Evolutionary conservation across 2,888 invertebrate genomes (phyloP), one percentile per base, ranked within the genome.

Genomic region (Melieria omissa): DNA sequence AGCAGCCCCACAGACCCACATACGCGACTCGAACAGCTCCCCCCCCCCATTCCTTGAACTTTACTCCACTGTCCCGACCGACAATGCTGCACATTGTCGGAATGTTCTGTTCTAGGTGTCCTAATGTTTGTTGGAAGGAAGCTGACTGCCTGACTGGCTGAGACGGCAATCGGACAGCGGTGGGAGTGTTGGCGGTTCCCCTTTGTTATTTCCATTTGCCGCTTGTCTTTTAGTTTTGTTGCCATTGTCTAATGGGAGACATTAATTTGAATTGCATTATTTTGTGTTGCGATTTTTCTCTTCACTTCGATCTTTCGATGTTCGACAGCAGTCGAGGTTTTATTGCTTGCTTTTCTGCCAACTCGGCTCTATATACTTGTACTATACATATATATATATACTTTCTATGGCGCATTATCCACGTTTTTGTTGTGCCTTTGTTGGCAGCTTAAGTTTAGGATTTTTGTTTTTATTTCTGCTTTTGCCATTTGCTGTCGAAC

Each of bases 211-310:
- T 44, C 44, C n/a, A 61, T 41, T 61, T 10, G 44, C n/a, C 3
- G 4, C n/a, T 44, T 42, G 41, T n/a, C 12, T 44, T 10, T 41
- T 14, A 44, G 10, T 44, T 12, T 60, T 60, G n/a, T 60, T 60
- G 42, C n/a, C 42, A 12, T 52, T 61, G 14, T 61, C 42, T 70
- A 70, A 64, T 64, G 55, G 70, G 47, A 46, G 41, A 57, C 70
- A 70, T 64, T 70, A 64, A 70, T 70, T 70, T 70, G 64, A 45
- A 54, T 70, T 70, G 55, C 69, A 63, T 63, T 70, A 63, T 63
- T 70, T 49, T 61, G 60, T 61, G 57, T 12, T 55, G 55, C 46
- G 10, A 70, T 70, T 68, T 61, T 68, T 61, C 60, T 49, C 49
- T 49, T 49, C 12, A 12, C 12, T 10, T 49, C 12, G 29, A 10